Percentiles rank a stretch among this genome's conserved stretches.
Evolutionary conservation across 2,888 invertebrate genomes (phyloP).

Genomic region (Encarsia formosa): DNA sequence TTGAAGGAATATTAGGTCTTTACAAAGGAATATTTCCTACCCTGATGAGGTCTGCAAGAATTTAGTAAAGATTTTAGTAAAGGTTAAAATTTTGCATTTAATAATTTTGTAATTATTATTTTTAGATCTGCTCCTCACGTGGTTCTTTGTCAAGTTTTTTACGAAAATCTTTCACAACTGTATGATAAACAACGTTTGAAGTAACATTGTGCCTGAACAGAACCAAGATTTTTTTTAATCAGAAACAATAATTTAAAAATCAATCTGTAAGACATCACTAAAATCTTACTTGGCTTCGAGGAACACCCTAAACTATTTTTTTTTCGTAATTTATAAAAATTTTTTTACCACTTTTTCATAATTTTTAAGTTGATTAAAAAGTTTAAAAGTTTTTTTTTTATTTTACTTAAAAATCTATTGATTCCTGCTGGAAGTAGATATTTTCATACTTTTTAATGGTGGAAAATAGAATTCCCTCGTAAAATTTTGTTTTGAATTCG

Average conservation of each 20-base stretch:
- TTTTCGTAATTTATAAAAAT: not conserved
- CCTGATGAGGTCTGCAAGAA: conserved; percentile 77
- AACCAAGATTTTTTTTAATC: not conserved
- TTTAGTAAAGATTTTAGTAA: too few relatives aligned
- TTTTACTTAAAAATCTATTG: too few relatives aligned
- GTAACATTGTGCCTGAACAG: not conserved
- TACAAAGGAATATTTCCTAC: conserved; percentile 90
- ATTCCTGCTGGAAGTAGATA: too few relatives aligned
- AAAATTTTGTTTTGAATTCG: too few relatives aligned
- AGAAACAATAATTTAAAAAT: not conserved
- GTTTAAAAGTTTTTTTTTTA: too few relatives aligned
- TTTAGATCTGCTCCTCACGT: conserved; percentile 92
- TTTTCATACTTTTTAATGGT: too few relatives aligned
- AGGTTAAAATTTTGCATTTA: too few relatives aligned
- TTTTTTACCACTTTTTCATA: not conserved
- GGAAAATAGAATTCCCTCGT: too few relatives aligned
- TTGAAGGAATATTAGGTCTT: conserved; percentile 75
- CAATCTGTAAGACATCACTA: not conserved
- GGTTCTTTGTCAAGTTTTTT: conserved; percentile 80
- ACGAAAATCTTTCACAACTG: conserved; percentile 63
- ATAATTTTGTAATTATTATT: too few relatives aligned
- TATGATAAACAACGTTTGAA: conserved; percentile 47
- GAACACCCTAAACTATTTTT: too few relatives aligned
- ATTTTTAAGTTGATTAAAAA: not conserved
- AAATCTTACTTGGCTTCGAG: not conserved